Percentiles rank a stretch among this genome's conserved stretches.
Conservation (phyloP, 2,888 invertebrate genomes). For the Operophtera brumata region DNA sequence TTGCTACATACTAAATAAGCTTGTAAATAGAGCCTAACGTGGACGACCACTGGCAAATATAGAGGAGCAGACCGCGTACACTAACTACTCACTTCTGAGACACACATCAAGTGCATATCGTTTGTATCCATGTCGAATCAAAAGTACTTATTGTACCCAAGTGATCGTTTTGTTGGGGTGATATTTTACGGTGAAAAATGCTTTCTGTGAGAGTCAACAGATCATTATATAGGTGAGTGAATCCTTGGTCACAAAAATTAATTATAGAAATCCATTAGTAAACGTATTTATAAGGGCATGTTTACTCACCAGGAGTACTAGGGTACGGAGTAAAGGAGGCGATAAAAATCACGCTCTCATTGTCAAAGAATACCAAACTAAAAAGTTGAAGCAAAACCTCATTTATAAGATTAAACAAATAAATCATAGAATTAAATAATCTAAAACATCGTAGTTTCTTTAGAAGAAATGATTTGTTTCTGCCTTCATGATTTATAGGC, state of each 20-base stretch:
- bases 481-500: constrained; percentile 28
- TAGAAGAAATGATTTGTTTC: constrained; percentile 29
- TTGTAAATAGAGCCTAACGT: constrained; percentile 17
- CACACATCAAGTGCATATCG: constrained; percentile 18
- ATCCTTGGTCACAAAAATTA: not conserved
- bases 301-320: too few relatives aligned
- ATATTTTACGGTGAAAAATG: constrained; percentile 6
- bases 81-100: constrained; percentile 17
- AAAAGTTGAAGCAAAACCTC: not conserved
- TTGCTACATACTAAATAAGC: too few relatives aligned
- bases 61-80: constrained; percentile 24
- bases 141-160: not conserved
- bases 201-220: not conserved
- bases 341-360: too few relatives aligned
- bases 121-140: constrained; percentile 5
- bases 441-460: constrained; percentile 6
- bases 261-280: constrained; percentile 1
- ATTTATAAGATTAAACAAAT: not conserved
- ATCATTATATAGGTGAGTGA: constrained; percentile 16
- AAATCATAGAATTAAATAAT: constrained; percentile 8
- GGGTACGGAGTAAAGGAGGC: too few relatives aligned
- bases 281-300: not conserved
- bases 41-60: constrained; percentile 26
- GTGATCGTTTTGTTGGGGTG: not conserved
- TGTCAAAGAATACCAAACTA: not conserved